phyloP scores from a whole-genome alignment of 2,113 vertebrate genomes.

The Pseudorectes ferrugineus region DNA sequence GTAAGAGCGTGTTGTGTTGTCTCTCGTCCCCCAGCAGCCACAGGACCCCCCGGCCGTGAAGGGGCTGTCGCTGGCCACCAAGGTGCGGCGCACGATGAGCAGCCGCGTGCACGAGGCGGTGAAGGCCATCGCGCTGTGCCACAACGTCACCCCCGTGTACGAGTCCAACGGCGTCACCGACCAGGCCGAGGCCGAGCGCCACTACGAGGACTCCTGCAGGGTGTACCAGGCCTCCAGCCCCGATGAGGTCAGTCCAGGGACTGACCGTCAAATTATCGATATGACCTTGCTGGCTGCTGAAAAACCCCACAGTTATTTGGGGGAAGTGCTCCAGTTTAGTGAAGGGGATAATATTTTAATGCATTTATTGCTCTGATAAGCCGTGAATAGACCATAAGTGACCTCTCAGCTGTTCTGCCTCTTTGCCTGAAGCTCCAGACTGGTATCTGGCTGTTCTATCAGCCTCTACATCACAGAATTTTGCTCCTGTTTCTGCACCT shows the following conservation, averaged over 20 bases:
- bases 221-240: constrained; percentile 97
- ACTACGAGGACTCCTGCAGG: constrained; percentile 93
- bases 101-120: constrained; percentile 94
- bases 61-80: constrained; percentile 80
- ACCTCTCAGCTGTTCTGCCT: neutral
- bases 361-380: neutral
- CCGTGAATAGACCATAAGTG: rapidly evolving
- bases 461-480: neutral
- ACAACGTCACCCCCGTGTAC: constrained; percentile 94
- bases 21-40: neutral
- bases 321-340: neutral
- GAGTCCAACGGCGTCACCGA: constrained; percentile 93
- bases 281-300: rapidly evolving
- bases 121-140: constrained; percentile 93
- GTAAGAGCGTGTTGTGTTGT: too few relatives aligned
- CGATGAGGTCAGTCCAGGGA: constrained; percentile 83
- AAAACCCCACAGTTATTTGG: rapidly evolving
- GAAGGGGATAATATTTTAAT: neutral
- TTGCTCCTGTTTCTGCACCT: neutral
- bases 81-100: constrained; percentile 95
- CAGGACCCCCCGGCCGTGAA: constrained; percentile 82
- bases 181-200: constrained; percentile 93
- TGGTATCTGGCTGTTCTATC: neutral
- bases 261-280: rapidly evolving
- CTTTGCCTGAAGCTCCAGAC: neutral